Evolutionary conservation across 2,888 invertebrate genomes (phyloP).

Genomic region (Tiphia femorata): DNA sequence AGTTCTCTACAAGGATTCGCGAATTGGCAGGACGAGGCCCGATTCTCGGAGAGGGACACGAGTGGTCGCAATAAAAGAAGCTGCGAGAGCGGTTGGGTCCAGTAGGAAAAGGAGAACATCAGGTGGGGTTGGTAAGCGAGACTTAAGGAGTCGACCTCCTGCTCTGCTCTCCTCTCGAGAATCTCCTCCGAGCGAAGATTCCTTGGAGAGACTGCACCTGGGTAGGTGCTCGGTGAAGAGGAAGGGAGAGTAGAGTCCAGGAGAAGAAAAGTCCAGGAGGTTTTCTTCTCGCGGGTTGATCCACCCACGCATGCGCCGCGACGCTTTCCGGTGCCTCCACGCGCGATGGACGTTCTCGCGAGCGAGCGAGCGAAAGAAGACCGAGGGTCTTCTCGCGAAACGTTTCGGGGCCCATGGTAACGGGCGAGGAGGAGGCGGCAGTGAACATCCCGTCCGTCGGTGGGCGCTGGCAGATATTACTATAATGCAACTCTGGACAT

Average conservation of each 20-base stretch:
- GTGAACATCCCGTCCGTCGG: constrained; percentile 49
- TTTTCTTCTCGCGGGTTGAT: neutral
- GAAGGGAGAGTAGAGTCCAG: neutral
- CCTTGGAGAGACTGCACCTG: neutral
- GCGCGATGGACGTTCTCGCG: too few relatives aligned
- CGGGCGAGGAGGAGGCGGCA: constrained; percentile 53
- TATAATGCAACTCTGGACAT: constrained; percentile 68
- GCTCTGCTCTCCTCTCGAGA: neutral
- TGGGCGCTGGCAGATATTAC: constrained; percentile 64
- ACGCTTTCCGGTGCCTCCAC: too few relatives aligned
- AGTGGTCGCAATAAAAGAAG: too few relatives aligned
- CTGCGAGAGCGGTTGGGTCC: constrained; percentile 1
- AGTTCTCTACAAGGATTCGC: too few relatives aligned
- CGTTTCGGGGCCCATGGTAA: constrained; percentile 28
- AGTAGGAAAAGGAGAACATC: constrained; percentile 25
- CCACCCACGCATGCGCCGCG: too few relatives aligned
- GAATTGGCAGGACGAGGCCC: too few relatives aligned
- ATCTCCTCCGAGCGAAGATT: neutral
- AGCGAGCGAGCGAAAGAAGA: constrained; percentile 22
- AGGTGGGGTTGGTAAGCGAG: neutral
- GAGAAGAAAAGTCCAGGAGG: neutral
- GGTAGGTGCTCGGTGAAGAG: neutral
- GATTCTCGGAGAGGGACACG: too few relatives aligned
- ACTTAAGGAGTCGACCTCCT: neutral
- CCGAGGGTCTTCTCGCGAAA: constrained; percentile 24